Evolutionary conservation across 2,113 vertebrate genomes (phyloP).

Genomic region (Puffinus mauretanicus): DNA sequence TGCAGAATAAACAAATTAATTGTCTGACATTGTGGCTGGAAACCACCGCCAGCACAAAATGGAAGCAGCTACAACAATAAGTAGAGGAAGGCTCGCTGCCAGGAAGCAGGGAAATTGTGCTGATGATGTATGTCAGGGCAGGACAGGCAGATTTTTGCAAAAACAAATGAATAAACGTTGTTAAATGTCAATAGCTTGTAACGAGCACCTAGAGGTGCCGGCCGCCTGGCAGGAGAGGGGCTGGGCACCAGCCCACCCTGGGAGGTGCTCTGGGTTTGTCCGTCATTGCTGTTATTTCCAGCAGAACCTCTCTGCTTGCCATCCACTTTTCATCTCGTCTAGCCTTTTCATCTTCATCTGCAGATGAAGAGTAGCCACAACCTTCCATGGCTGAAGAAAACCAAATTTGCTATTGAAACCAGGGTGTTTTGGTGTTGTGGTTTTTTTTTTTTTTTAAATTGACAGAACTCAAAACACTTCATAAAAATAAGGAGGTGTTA

Average conservation of each 20-base stretch:
- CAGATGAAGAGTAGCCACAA: background rate
- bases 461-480: background rate
- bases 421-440: too few relatives aligned
- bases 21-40: constrained; percentile 20
- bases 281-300: background rate
- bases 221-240: background rate
- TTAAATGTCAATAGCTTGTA: background rate
- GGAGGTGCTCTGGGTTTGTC: background rate
- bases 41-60: constrained; percentile 39
- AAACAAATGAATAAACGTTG: background rate
- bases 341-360: background rate
- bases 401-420: background rate
- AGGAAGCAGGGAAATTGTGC: constrained; percentile 12
- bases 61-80: constrained; percentile 44
- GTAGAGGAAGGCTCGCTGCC: background rate
- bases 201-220: background rate
- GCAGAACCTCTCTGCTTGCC: background rate
- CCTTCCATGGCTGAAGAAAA: background rate
- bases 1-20: constrained; percentile 55
- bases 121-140: background rate
- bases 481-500: background rate
- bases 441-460: background rate
- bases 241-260: accelerated
- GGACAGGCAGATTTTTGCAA: background rate
- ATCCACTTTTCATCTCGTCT: background rate